Percentiles rank a stretch among this genome's conserved stretches.
These are phyloP conservation scores for Melitaea athalia DNA, from an alignment of 2,888 invertebrate genomes.

Conservation along the genomic window DNA sequence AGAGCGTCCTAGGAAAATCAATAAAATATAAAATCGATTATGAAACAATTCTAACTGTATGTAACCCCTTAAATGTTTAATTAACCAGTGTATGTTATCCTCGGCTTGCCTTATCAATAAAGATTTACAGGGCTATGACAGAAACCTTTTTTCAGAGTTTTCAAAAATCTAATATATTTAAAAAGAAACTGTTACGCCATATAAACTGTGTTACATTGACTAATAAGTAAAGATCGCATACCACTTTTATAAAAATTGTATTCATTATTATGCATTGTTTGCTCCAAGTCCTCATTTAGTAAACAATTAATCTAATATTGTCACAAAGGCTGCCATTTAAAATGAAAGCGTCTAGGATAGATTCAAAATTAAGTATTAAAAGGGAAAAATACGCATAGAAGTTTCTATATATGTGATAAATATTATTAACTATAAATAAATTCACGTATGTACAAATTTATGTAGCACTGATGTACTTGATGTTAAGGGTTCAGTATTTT, in stretches of 20 bases:
- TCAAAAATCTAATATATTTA: conserved; percentile 32
- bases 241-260: conserved; percentile 9
- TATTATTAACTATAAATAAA: conserved; percentile 50
- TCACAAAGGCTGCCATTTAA: conserved; percentile 38
- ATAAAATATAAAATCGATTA: too few relatives aligned
- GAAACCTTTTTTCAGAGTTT: conserved; percentile 33
- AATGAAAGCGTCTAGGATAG: conserved; percentile 33
- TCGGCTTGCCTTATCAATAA: conserved; percentile 37
- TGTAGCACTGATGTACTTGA: conserved; percentile 51
- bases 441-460: conserved; percentile 59
- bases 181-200: conserved; percentile 22
- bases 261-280: conserved; percentile 10
- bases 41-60: too few relatives aligned
- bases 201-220: conserved; percentile 12
- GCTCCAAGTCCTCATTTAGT: conserved; percentile 15
- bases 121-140: conserved; percentile 36
- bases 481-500: conserved; percentile 37
- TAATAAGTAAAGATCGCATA: conserved; percentile 7
- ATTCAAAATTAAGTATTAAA: conserved; percentile 38
- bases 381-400: conserved; percentile 47
- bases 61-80: background rate
- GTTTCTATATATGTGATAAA: conserved; percentile 55
- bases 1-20: too few relatives aligned
- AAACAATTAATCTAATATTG: conserved; percentile 25
- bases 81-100: conserved; percentile 31